Evolutionary conservation across 2,797 vertebrate genomes (phyloP), one percentile per base, ranked within the genome.

Genomic region (Microhierax caerulescens): DNA sequence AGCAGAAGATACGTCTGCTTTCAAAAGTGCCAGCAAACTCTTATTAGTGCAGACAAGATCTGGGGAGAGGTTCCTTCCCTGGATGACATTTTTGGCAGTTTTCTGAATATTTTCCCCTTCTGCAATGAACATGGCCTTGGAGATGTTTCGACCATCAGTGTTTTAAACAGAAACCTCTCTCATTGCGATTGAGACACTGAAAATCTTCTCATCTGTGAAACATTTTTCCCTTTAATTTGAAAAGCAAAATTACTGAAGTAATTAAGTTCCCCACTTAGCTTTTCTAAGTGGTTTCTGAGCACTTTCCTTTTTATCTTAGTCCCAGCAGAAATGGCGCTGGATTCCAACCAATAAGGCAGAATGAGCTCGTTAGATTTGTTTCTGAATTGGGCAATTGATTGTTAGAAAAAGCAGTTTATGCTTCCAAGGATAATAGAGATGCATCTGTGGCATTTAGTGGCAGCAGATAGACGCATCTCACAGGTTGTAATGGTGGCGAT

Each of bases 11-110:
- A 48, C 0, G 0, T 48, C 45, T 93, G 79, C 76, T 48, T 77
- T 91, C 57, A 84, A 53, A 94, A 65, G 43, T 83, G 88, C 83
- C 88, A 94, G 87, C 61, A 83, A 85, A 88, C 61, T 91, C 95
- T 96, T 94, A 92, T 87, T 91, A 96, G 92, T 34, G 60, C 36
- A 75, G 93, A 80, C 53, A 83, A 80, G 72, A 83, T 80, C 57
- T 75, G 67, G 84, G 79, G 53, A 75, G 68, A 91, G 22, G 19
- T 91, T 95, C 78, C 77, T 68, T 96, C 61, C n/a, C 53, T 57
- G 60, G 39, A 47, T 94, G 92, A 97, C 47, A 82, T 83, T 92
- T 95, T 77, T 94, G 92, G 93, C 95, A 91, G 75, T 84, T 94
- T 77, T 87, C 51, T 54, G 95, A 75, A 20, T 93, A 76, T 91